Evolutionary conservation across 1,140 invertebrate species (phyloP), one percentile per base, ranked within the genome.

Genomic region (Brachystomella parvula): DNA sequence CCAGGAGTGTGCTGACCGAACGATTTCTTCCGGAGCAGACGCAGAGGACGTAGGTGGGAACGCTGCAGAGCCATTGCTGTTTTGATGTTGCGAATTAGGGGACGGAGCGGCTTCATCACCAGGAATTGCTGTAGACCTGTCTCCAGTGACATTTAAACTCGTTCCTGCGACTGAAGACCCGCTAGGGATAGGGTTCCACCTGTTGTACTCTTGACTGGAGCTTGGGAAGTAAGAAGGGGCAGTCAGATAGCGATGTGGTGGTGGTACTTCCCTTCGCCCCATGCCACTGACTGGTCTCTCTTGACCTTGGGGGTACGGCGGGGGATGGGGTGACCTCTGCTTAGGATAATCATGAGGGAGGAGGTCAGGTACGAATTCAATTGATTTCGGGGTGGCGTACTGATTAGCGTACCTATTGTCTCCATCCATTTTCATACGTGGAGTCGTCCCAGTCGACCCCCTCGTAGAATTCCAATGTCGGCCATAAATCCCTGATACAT

Each of bases 311-410:
- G 26, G 64, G 32, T 15, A 60, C 32, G 56, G 32, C n/a, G 47
- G 39, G 35, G 0, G 33, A 28, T 39, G 57, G 56, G n/a, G 17
- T 35, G 17, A 33, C 35, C 24, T 57, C 47, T 19, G 29, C 21
- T 57, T 57, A 1, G 69, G 69, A 71, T 26, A 65, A 71, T 24
- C 35, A 60, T 17, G 58, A 30, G 49, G 69, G 69, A 29, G 30
- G 31, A 6, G 66, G n/a, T n/a, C n/a, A n/a, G n/a, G n/a, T n/a
- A n/a, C n/a, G n/a, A n/a, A 31, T 26, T 64, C 65, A 17, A 24
- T 57, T 29, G 53, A 3, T 32, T 19, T 64, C 44, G 30, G 49
- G 24, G 53, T n/a, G 35, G 6, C 9, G n/a, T 15, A 32, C 2
- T 15, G 32, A 30, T 1, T 60, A n/a, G 28, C 39, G 32, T 28